phyloP scores from a whole-genome alignment of 2,113 vertebrate genomes.

The Tursiops truncatus region DNA sequence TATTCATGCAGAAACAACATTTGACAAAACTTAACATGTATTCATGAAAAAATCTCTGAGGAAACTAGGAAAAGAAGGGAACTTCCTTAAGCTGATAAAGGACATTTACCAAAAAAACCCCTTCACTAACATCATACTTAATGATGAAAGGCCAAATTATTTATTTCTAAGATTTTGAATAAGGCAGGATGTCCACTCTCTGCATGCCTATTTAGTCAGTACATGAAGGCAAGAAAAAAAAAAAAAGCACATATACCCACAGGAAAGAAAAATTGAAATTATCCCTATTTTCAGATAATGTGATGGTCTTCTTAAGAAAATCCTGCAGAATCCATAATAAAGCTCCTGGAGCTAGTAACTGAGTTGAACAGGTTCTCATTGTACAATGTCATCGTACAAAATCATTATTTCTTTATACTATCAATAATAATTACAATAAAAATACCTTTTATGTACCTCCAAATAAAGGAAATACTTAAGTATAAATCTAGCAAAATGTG shows the following conservation, averaged over 20 bases:
- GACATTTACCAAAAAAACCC: neutral
- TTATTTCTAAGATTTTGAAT: neutral
- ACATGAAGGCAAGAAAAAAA: neutral
- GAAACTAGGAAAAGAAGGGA: neutral
- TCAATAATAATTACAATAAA: neutral
- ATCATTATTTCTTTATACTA: neutral
- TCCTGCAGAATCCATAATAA: neutral
- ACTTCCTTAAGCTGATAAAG: neutral
- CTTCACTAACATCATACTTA: neutral
- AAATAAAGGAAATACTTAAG: neutral
- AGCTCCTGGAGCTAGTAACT: neutral
- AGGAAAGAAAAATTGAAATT: neutral
- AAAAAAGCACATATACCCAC: neutral
- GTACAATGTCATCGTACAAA: neutral
- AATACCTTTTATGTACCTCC: neutral
- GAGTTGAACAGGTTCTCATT: neutral
- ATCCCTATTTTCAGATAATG: neutral
- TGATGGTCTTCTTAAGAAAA: neutral
- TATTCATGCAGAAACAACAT: neutral
- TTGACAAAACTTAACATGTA: neutral
- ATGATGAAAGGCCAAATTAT: neutral
- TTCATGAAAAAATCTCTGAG: neutral
- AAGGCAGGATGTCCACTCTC: neutral
- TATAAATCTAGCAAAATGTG: neutral
- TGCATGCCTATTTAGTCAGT: neutral